Evolutionary conservation across 2,888 invertebrate species (phyloP).

Genomic region (Lingula anatina): DNA sequence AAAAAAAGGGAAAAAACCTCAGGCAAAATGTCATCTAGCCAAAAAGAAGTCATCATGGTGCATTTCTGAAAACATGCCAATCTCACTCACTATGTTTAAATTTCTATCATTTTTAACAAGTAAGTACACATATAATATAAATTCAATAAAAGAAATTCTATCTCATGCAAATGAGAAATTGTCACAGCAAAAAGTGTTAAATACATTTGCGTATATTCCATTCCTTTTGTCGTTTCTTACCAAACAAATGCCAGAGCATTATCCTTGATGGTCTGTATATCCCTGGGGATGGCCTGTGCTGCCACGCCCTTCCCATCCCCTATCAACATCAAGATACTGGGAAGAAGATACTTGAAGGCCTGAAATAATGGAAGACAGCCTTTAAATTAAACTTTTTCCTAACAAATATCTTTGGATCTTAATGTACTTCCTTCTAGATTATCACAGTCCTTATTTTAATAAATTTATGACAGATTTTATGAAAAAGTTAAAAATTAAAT

Average conservation of each 20-base stretch:
- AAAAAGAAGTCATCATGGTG: too few species aligned
- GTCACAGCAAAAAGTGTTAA: too few species aligned
- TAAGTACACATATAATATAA: too few species aligned
- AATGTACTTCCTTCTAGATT: background rate
- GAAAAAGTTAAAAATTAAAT: background rate
- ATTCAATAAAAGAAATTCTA: too few species aligned
- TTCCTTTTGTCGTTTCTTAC: slow-evolving; percentile 14
- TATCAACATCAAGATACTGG: slow-evolving; percentile 45
- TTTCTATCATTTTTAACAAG: too few species aligned
- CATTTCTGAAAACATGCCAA: too few species aligned
- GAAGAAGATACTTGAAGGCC: slow-evolving; percentile 53
- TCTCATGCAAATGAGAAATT: too few species aligned
- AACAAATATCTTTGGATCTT: background rate
- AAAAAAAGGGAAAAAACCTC: too few species aligned
- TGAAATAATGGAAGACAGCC: slow-evolving; percentile 11
- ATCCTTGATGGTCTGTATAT: slow-evolving; percentile 26
- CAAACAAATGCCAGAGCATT: slow-evolving; percentile 33
- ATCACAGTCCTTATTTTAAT: background rate
- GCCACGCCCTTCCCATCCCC: slow-evolving; percentile 22
- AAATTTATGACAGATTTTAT: too few species aligned
- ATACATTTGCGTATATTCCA: too few species aligned
- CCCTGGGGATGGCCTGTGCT: slow-evolving; percentile 27
- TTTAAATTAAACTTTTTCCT: background rate
- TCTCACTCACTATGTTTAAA: too few species aligned
- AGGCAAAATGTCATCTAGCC: too few species aligned